Evolutionary conservation across 2,113 vertebrate genomes (phyloP), one percentile per base, ranked within the genome.

Genomic region (Spilogale gracilis): DNA sequence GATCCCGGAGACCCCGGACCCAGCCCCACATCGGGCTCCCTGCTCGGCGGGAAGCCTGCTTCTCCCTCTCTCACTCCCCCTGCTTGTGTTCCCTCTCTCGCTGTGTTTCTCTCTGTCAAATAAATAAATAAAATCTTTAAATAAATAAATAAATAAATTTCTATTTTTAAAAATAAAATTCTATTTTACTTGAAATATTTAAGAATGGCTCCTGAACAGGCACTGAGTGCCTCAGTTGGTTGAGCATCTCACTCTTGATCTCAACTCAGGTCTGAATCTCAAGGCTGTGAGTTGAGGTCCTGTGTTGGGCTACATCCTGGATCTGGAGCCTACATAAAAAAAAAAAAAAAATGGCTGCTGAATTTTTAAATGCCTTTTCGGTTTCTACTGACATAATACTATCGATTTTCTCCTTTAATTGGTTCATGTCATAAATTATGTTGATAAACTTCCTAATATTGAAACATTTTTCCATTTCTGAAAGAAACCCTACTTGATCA

Each of bases 391-490:
- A 82, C 61, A 60, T 60, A 76, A 89, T 48, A 45, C 83, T 91
- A 56, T n/a, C 54, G 5, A 21, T 54, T 93, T 96, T 79, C 60
- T 78, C 67, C 58, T 95, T 86, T 93, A 63, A 87, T 91, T 92
- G 52, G 13, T 89, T 91, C 32, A 52, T 45, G 21, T 95, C 50
- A 65, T 95, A 61, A 91, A 73, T 54, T 92, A 91, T 38, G 25
- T 52, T 92, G 65, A 78, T 65, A 73, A 25, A 81, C 20, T 71
- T 94, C 65, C 25, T 82, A 89, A 73, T 58, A 32, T 45, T 86
- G 45, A 94, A 71, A 83, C 10, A 90, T 90, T 78, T 94, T 95
- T 90, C 11, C 20, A 61, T 74, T 80, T 95, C 18, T 89, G 48
- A 96, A 93, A 92, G 82, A 94, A 95, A 94, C 6, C 2, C 13